phyloP scores from a whole-genome alignment of 30 jellyfish, hydroid and myxozoan species.

The Chironex yamaguchii region DNA sequence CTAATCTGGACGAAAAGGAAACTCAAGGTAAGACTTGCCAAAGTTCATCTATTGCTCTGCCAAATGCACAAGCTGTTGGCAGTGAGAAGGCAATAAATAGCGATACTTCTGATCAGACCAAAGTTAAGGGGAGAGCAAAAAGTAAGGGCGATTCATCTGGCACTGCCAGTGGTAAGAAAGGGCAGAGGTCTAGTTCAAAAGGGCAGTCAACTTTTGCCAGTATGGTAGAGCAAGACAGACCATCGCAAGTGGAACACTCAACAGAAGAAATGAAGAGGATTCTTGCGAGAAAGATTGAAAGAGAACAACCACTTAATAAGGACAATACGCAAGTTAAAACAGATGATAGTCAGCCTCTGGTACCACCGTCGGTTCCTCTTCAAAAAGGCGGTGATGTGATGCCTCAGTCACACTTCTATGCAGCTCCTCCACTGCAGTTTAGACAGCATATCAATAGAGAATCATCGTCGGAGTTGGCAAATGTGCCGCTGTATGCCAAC shows the following conservation, averaged over 20 bases:
- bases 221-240: conserved; percentile 92
- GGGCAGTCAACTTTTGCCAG: conserved; percentile 53
- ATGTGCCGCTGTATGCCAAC: not conserved
- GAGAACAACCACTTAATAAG: not conserved
- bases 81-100: too few relatives aligned
- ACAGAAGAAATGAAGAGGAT: not conserved
- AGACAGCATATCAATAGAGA: not conserved
- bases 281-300: not conserved
- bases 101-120: too few relatives aligned
- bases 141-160: not conserved
- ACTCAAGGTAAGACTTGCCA: too few relatives aligned
- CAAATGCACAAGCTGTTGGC: too few relatives aligned
- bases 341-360: too few relatives aligned
- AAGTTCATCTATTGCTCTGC: not conserved
- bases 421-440: not conserved
- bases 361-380: too few relatives aligned
- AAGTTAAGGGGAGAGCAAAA: too few relatives aligned
- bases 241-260: conserved; percentile 68
- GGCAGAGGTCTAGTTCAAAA: not conserved
- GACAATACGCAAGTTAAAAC: too few relatives aligned
- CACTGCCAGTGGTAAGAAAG: not conserved
- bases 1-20: too few relatives aligned
- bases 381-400: too few relatives aligned
- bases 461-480: not conserved
- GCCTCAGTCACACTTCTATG: too few relatives aligned